Evolutionary conservation across 2,888 invertebrate genomes (phyloP).

Genomic region (Drosophila kanekoi): DNA sequence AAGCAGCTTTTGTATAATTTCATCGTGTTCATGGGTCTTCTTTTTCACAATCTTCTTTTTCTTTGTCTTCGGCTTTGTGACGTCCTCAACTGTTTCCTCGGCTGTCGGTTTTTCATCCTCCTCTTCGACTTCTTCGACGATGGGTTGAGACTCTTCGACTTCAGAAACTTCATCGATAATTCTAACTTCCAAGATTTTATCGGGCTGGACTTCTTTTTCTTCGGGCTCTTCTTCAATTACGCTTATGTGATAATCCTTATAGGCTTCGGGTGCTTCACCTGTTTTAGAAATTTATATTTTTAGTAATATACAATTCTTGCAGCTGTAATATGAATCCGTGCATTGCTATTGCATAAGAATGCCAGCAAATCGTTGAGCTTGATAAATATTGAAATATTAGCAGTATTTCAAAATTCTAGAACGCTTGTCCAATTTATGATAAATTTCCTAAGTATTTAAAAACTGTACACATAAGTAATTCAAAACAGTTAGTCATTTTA

Average conservation of each 20-base stretch:
- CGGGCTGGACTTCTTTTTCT: slow-evolving; percentile 82
- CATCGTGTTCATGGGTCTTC: slow-evolving; percentile 84
- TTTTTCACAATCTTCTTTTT: slow-evolving; percentile 82
- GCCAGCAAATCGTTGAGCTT: slow-evolving; percentile 65
- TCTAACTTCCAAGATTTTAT: slow-evolving; percentile 78
- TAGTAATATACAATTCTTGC: slow-evolving; percentile 37
- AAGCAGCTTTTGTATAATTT: slow-evolving; percentile 81
- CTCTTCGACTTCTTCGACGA: slow-evolving; percentile 81
- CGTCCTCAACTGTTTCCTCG: slow-evolving; percentile 52
- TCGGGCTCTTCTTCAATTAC: slow-evolving; percentile 83
- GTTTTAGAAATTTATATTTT: slow-evolving; percentile 54
- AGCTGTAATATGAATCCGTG: slow-evolving; percentile 50
- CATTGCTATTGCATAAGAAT: slow-evolving; percentile 66
- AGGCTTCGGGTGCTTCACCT: slow-evolving; percentile 79
- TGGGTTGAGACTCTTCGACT: slow-evolving; percentile 77
- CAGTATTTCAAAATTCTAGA: slow-evolving; percentile 29
- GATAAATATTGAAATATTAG: slow-evolving; percentile 54
- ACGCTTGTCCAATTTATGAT: slow-evolving; percentile 39
- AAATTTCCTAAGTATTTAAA: slow-evolving; percentile 29
- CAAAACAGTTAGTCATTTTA: slow-evolving; percentile 39
- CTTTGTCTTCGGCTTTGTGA: slow-evolving; percentile 71
- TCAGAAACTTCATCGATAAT: slow-evolving; percentile 79
- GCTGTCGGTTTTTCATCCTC: slow-evolving; percentile 66
- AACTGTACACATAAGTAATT: slow-evolving; percentile 27
- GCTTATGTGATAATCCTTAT: slow-evolving; percentile 85